These are phyloP conservation scores for Haemorhous mexicanus DNA, from an alignment of 2,113 vertebrate genomes.

Conservation along the genomic window DNA sequence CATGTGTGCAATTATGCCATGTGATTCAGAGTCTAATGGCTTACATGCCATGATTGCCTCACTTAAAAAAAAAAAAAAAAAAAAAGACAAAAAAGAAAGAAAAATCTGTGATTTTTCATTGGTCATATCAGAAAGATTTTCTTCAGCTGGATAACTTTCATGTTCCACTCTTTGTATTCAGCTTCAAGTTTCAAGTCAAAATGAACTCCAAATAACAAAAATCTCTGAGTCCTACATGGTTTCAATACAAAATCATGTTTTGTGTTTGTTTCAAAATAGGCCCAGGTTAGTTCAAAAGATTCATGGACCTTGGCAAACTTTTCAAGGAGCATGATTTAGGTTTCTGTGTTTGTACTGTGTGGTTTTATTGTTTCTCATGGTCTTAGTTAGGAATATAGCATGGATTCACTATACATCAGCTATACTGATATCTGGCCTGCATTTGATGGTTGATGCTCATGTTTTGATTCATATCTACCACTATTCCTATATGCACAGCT, in stretches of 20 bases:
- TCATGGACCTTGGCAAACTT: conserved; percentile 48
- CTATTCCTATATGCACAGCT: neutral
- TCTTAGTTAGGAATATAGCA: conserved; percentile 17
- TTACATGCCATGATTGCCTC: neutral
- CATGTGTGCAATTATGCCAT: neutral
- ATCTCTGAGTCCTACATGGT: conserved; percentile 28
- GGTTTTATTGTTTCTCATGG: conserved; percentile 43
- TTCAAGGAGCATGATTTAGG: conserved; percentile 17
- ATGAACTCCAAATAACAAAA: conserved; percentile 30
- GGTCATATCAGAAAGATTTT: conserved; percentile 8
- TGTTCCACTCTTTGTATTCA: conserved; percentile 10
- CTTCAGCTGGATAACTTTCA: neutral
- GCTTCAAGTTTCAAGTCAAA: conserved; percentile 36
- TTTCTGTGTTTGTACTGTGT: conserved; percentile 50
- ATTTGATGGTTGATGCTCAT: conserved; percentile 18
- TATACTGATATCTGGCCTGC: neutral
- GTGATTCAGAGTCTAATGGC: neutral
- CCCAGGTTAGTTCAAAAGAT: conserved; percentile 52
- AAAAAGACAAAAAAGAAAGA: neutral
- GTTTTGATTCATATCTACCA: conserved; percentile 31
- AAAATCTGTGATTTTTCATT: neutral
- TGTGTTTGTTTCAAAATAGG: conserved; percentile 11
- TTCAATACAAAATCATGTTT: conserved; percentile 58
- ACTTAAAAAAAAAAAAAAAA: neutral
- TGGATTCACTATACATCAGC: conserved; percentile 5